Evolutionary conservation across 2,797 vertebrate species (phyloP).

Genomic region (Rhinophrynus dorsalis): DNA sequence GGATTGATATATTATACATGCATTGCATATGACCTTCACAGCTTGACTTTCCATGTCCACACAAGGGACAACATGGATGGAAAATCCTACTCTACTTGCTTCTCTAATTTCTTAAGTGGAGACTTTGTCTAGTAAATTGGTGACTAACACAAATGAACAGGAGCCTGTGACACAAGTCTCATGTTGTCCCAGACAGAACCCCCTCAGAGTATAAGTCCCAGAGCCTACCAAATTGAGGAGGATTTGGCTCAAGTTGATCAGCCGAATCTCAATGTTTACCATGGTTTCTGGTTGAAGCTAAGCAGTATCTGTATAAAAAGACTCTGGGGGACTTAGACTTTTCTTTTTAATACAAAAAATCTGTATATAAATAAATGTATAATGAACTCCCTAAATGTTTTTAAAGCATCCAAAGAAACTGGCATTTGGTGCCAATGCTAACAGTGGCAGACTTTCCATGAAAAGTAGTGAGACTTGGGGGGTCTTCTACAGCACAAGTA

Average conservation of each 20-base stretch:
- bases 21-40: not conserved
- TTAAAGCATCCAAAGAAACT: constrained; percentile 2
- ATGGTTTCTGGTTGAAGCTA: not conserved
- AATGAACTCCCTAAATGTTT: not conserved
- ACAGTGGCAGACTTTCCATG: not conserved
- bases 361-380: not conserved
- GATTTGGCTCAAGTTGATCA: not conserved
- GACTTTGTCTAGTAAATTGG: not conserved
- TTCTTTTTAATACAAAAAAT: not conserved
- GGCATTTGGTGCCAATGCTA: not conserved
- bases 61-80: not conserved
- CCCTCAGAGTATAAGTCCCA: not conserved
- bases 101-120: not conserved
- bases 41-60: not conserved
- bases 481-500: not conserved
- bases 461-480: not conserved
- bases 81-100: not conserved
- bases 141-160: constrained; percentile 7
- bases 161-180: constrained; percentile 7
- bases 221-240: not conserved
- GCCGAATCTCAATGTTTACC: not conserved
- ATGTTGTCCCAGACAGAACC: constrained; percentile 18
- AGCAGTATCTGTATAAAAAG: not conserved
- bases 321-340: not conserved
- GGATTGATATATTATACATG: no score